Evolutionary conservation across 2,797 vertebrate species (phyloP).

Genomic region (Monodelphis domestica): DNA sequence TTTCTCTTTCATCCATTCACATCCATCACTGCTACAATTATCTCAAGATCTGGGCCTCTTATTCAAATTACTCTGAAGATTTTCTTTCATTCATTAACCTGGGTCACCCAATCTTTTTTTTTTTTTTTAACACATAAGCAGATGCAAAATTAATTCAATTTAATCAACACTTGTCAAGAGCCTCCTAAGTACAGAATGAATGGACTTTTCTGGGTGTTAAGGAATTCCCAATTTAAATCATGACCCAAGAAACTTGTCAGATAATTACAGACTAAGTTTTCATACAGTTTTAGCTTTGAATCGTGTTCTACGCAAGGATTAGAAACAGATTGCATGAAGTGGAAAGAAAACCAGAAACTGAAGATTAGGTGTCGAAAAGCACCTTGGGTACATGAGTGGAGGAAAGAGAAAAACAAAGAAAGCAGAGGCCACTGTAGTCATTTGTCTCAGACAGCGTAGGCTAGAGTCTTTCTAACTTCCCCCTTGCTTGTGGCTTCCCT

Average conservation of each 20-base stretch:
- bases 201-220: neutral
- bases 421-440: neutral
- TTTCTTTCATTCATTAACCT: neutral
- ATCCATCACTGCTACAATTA: neutral
- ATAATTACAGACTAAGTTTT: neutral
- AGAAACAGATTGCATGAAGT: neutral
- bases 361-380: neutral
- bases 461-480: conserved; percentile 16
- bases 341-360: neutral
- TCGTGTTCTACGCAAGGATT: neutral
- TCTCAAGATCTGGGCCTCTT: neutral
- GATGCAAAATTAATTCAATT: neutral
- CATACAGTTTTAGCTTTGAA: neutral
- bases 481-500: conserved; percentile 37
- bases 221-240: neutral
- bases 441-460: conserved; percentile 47
- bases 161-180: neutral
- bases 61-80: neutral
- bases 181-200: neutral
- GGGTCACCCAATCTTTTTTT: neutral
- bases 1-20: neutral
- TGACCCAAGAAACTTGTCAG: neutral
- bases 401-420: neutral
- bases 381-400: neutral
- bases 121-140: neutral